A percentile compares a stretch with the other conserved stretches of the same genome.
Evolutionary conservation across 53 echinoderm and acorn worm genomes (phyloP).

Genomic region (Hippasteria phrygiana): DNA sequence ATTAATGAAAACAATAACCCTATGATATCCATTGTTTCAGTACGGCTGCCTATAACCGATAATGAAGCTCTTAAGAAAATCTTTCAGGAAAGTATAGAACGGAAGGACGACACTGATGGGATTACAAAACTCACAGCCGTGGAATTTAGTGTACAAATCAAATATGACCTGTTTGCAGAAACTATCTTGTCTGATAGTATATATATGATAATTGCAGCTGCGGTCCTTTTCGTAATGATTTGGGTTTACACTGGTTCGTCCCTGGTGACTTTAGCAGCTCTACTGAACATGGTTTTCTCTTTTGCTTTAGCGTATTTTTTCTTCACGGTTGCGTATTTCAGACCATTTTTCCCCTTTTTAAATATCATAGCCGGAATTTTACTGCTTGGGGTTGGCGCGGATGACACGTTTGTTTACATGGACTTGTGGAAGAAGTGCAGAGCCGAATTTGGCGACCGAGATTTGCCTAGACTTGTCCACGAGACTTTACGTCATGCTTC

Average conservation of each 20-base stretch:
- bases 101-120: slow-evolving; percentile 57
- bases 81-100: slow-evolving; percentile 65
- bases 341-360: slow-evolving; percentile 85
- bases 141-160: slow-evolving; percentile 71
- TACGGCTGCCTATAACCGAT: slow-evolving; percentile 12
- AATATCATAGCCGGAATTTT: slow-evolving; percentile 73
- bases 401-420: slow-evolving; percentile 90
- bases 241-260: slow-evolving; percentile 88
- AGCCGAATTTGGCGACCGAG: slow-evolving; percentile 50
- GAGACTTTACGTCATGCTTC: slow-evolving; percentile 80
- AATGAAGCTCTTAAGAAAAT: slow-evolving; percentile 49
- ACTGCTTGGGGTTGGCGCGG: slow-evolving; percentile 84
- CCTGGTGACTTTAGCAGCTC: slow-evolving; percentile 67
- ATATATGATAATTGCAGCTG: slow-evolving; percentile 46
- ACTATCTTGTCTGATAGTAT: slow-evolving; percentile 69
- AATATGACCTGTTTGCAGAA: slow-evolving; percentile 62
- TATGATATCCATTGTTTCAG: slow-evolving; percentile 12
- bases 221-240: slow-evolving; percentile 63
- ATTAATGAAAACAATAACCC: background rate
- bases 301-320: slow-evolving; percentile 76
- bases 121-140: slow-evolving; percentile 70
- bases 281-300: slow-evolving; percentile 78
- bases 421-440: slow-evolving; percentile 80
- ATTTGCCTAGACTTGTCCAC: slow-evolving; percentile 55
- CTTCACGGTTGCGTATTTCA: slow-evolving; percentile 64